These are phyloP conservation scores for Decapterus maruadsi DNA, from an alignment of 2,797 vertebrate genomes.

Conservation along the genomic window DNA sequence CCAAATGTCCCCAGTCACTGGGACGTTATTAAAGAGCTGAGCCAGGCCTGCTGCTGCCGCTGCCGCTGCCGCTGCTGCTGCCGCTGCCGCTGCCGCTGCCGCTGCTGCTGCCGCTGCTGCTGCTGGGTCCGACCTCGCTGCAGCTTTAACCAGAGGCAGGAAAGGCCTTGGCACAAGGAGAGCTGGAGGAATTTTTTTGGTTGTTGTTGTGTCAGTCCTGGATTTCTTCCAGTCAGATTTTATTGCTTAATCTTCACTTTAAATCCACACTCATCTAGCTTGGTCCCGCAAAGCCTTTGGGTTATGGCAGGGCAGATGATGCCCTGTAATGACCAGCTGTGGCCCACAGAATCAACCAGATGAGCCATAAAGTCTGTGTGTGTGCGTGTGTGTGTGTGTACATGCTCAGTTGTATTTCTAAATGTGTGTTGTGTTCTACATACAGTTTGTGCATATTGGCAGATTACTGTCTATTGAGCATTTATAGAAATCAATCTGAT, in stretches of 20 bases:
- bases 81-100: constrained; percentile 7
- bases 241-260: constrained; percentile 78
- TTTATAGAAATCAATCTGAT: background rate
- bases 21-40: constrained; percentile 30
- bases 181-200: constrained; percentile 39
- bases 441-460: background rate
- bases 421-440: background rate
- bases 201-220: constrained; percentile 50
- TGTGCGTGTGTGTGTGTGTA: background rate
- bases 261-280: constrained; percentile 78
- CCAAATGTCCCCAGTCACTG: constrained; percentile 52
- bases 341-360: constrained; percentile 61
- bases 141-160: constrained; percentile 25
- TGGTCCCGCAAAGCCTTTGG: constrained; percentile 67
- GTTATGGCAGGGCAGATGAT: constrained; percentile 57
- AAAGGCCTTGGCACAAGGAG: constrained; percentile 43
- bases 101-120: constrained; percentile 17
- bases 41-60: constrained; percentile 26
- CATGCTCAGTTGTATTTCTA: too few species aligned
- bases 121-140: constrained; percentile 25
- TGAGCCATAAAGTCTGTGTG: constrained; percentile 43
- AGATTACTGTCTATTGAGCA: background rate
- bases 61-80: background rate
- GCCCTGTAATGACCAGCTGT: constrained; percentile 70
- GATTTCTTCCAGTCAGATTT: constrained; percentile 78